phyloP scores from a whole-genome alignment of 1,140 invertebrate genomes.

The Drosophila melanica region DNA sequence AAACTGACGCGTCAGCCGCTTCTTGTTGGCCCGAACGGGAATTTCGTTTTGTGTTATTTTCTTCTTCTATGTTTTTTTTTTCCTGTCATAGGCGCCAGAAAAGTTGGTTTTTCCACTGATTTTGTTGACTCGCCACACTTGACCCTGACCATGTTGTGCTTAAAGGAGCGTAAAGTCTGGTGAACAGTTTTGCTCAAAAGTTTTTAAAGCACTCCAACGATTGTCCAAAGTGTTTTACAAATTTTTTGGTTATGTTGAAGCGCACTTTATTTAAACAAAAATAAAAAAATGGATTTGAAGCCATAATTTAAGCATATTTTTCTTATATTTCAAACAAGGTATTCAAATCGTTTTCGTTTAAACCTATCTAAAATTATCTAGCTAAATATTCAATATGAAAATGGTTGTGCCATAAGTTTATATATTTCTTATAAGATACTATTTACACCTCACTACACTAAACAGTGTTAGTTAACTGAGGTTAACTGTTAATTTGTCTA shows the following conservation, averaged over 20 bases:
- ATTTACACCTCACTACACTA: too few species aligned
- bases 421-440: too few species aligned
- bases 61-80: conserved; percentile 9
- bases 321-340: too few species aligned
- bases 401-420: too few species aligned
- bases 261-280: neutral
- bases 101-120: conserved; percentile 44
- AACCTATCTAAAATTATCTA: too few species aligned
- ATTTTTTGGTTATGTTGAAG: conserved; percentile 18
- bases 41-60: conserved; percentile 13
- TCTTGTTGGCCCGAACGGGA: conserved; percentile 21
- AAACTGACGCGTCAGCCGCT: conserved; percentile 39
- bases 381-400: too few species aligned
- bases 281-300: neutral
- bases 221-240: conserved; percentile 13
- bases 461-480: too few species aligned
- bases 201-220: conserved; percentile 38
- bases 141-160: conserved; percentile 56
- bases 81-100: conserved; percentile 56
- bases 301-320: too few species aligned
- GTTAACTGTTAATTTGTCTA: too few species aligned
- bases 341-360: too few species aligned
- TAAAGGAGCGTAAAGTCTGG: conserved; percentile 49
- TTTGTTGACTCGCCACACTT: conserved; percentile 55
- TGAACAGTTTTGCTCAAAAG: conserved; percentile 42